phyloP scores from a whole-genome alignment of 2,797 vertebrate genomes.

The Brachyrhaphis roseni region DNA sequence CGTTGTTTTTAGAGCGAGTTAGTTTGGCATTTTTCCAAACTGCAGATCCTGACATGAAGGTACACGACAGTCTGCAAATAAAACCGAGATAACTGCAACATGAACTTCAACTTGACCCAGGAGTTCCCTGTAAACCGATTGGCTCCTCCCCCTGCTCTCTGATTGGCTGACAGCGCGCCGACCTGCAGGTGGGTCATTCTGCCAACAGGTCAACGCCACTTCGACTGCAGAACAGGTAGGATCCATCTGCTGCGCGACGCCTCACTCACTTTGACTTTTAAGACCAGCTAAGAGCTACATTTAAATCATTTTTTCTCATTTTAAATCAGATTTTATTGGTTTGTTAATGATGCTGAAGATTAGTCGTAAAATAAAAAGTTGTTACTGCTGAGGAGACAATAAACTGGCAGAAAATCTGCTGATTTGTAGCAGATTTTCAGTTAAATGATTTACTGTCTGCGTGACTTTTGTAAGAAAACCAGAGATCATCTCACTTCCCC shows the following conservation, averaged over 20 bases:
- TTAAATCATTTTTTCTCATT: neutral
- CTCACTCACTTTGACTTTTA: neutral
- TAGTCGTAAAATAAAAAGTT: neutral
- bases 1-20: no score
- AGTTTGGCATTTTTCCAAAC: neutral
- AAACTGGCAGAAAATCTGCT: neutral
- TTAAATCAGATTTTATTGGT: neutral
- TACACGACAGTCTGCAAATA: neutral
- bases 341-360: neutral
- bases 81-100: neutral
- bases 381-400: neutral
- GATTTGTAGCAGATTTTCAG: neutral
- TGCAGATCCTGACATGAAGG: neutral
- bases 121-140: neutral
- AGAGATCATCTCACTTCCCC: no score
- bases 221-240: conserved; percentile 37
- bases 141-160: conserved; percentile 22
- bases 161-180: conserved; percentile 16
- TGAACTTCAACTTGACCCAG: neutral
- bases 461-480: neutral
- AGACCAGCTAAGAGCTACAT: no score
- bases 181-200: neutral
- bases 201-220: neutral
- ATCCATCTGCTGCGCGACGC: neutral
- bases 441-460: neutral